phyloP scores from a whole-genome alignment of 2,888 invertebrate species.

The Xanthorhoe spadicearia region DNA sequence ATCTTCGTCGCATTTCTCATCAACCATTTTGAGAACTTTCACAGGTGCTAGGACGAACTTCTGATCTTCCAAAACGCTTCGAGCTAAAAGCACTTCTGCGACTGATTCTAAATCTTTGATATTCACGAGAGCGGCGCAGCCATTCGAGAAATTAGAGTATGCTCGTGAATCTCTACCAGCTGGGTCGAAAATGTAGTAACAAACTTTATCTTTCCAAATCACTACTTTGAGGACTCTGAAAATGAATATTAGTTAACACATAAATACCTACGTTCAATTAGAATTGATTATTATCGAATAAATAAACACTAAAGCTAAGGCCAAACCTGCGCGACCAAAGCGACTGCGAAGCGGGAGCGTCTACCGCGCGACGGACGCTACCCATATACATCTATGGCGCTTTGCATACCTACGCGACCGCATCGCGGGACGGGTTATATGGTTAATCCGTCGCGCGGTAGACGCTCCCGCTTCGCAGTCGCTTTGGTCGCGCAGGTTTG shows the following conservation, averaged over 20 bases:
- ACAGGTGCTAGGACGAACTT: constrained; percentile 79
- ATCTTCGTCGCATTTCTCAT: constrained; percentile 73
- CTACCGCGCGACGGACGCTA: too few species aligned
- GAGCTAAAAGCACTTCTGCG: constrained; percentile 78
- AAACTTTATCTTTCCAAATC: constrained; percentile 85
- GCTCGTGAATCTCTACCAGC: constrained; percentile 83
- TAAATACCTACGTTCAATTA: too few species aligned
- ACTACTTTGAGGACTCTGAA: constrained; percentile 76
- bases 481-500: too few species aligned
- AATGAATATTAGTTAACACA: constrained; percentile 4
- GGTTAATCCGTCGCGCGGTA: too few species aligned
- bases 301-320: too few species aligned
- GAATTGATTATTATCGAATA: too few species aligned
- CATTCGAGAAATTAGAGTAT: constrained; percentile 75
- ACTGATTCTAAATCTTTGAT: constrained; percentile 81
- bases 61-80: constrained; percentile 77
- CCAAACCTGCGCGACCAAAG: too few species aligned
- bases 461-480: too few species aligned
- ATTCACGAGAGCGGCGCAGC: constrained; percentile 84
- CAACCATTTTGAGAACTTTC: constrained; percentile 75
- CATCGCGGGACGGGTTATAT: too few species aligned
- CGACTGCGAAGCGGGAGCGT: too few species aligned
- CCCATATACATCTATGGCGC: too few species aligned
- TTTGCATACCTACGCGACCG: too few species aligned
- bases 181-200: constrained; percentile 87